Evolutionary conservation across 2,888 invertebrate genomes (phyloP), one percentile per base, ranked within the genome.

Genomic region (Drosophila falleni): DNA sequence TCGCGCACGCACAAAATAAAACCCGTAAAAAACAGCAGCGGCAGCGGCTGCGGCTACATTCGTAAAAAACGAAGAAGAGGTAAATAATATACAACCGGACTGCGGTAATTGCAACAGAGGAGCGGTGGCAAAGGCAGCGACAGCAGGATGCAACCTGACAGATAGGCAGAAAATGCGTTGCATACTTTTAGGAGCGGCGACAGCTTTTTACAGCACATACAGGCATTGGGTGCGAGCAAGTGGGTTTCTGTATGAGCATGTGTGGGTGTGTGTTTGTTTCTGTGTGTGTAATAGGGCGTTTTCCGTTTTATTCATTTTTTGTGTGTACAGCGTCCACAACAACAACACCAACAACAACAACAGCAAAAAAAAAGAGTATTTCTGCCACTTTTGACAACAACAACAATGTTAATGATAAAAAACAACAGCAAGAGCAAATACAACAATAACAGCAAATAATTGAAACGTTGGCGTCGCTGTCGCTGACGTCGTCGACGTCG

Each of bases 1-100:
- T 90, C 90, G 87, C 90, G 89, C 90, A 90, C 90, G 90, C 90
- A 90, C 80, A 86, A 89, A 90, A 90, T 88, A 90, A 90, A 80
- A 90, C 89, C 80, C 84, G 80, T 89, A 90, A 90, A 90, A 90
- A 90, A 90, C 73, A 41, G 66, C 78, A 51, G 53, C 71, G 44
- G 64, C 74, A 41, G 74, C 72, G 51, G 33, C 15, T 29, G 55
- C 35, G 51, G 33, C 15, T 29, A 51, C 35, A 42, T 44, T 66
- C 58, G 69, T 65, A 86, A 86, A 88, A 86, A 86, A 88, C 89
- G 87, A 80, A 81, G 65, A 86, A 86, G 86, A 87, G 84, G 86
- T 86, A 86, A 86, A 86, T 86, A 86, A 86, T 86, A 78, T 86
- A 86, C 89, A 80, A 68, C 72, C 35, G 58, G 16, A 41, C 39